Conservation (phyloP, 2,888 invertebrate genomes). For the Volucella inanis region DNA sequence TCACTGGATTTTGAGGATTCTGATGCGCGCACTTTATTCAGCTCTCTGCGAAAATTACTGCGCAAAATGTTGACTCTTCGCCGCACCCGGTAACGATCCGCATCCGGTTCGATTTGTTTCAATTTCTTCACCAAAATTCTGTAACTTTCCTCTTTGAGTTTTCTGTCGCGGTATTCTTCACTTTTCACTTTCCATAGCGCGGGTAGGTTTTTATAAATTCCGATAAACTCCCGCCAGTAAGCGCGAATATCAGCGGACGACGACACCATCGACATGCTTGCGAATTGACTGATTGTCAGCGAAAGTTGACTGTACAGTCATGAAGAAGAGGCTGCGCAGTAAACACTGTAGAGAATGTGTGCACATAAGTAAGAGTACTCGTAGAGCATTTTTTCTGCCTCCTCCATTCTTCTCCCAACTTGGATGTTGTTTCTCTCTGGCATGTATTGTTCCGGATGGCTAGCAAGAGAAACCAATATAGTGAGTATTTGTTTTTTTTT, state of each 20-base stretch:
- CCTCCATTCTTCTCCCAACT: background rate
- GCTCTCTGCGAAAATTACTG: slow-evolving; percentile 44
- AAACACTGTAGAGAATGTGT: background rate
- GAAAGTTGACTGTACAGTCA: slow-evolving; percentile 45
- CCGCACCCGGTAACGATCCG: slow-evolving; percentile 57
- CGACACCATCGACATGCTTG: slow-evolving; percentile 17
- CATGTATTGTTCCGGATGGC: background rate
- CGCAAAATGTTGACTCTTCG: slow-evolving; percentile 67
- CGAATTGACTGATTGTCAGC: slow-evolving; percentile 22
- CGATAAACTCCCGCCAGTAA: slow-evolving; percentile 74
- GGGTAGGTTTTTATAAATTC: slow-evolving; percentile 66
- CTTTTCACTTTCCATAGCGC: slow-evolving; percentile 73
- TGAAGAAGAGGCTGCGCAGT: background rate
- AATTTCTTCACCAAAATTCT: slow-evolving; percentile 58
- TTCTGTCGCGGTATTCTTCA: slow-evolving; percentile 65
- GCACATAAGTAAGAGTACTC: background rate
- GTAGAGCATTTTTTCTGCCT: background rate
- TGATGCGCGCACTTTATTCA: slow-evolving; percentile 25
- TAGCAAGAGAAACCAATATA: too few species aligned
- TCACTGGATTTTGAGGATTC: background rate
- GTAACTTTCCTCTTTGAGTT: slow-evolving; percentile 63
- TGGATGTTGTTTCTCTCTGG: background rate
- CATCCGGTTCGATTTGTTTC: slow-evolving; percentile 56
- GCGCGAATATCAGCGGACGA: slow-evolving; percentile 8
- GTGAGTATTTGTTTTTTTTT: background rate